Evolutionary conservation across 1,140 invertebrate genomes (phyloP).

Genomic region (Zophobas morio): DNA sequence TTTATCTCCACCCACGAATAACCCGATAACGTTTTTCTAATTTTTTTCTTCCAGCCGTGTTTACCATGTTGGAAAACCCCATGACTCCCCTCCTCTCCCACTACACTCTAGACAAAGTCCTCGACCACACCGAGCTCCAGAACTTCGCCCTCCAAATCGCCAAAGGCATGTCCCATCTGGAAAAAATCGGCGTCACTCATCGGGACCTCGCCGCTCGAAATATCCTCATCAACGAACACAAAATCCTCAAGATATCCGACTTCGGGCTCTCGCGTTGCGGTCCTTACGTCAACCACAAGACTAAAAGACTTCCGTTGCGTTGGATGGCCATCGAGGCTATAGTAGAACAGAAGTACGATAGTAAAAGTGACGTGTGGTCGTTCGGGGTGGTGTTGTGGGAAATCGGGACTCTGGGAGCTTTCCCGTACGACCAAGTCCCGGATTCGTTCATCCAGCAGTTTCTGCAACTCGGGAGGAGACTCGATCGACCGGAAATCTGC

Average conservation of each 20-base stretch:
- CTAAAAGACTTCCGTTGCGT: conserved; percentile 76
- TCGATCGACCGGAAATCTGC: conserved; percentile 79
- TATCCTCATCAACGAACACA: conserved; percentile 78
- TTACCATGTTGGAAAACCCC: conserved; percentile 49
- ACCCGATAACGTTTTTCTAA: no score
- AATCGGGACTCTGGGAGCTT: conserved; percentile 83
- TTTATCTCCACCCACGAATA: no score
- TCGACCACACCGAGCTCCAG: conserved; percentile 74
- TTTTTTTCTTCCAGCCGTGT: conserved; percentile 55
- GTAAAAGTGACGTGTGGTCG: conserved; percentile 87
- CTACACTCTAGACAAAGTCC: conserved; percentile 61
- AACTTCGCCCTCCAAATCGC: conserved; percentile 81
- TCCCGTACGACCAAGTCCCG: conserved; percentile 79
- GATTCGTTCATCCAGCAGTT: conserved; percentile 76
- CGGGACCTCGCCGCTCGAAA: conserved; percentile 84
- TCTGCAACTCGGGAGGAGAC: conserved; percentile 74
- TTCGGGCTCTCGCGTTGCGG: conserved; percentile 82
- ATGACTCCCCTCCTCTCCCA: conserved; percentile 4
- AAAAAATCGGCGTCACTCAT: conserved; percentile 77
- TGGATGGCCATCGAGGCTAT: conserved; percentile 88
- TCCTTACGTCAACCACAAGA: conserved; percentile 76
- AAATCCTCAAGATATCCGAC: conserved; percentile 83
- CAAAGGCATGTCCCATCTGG: conserved; percentile 79
- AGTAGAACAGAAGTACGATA: conserved; percentile 78
- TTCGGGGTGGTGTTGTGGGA: conserved; percentile 88